Base-by-base conservation (phyloP, 2,797 vertebrate species). In the Tamandua tetradactyla region DNA sequence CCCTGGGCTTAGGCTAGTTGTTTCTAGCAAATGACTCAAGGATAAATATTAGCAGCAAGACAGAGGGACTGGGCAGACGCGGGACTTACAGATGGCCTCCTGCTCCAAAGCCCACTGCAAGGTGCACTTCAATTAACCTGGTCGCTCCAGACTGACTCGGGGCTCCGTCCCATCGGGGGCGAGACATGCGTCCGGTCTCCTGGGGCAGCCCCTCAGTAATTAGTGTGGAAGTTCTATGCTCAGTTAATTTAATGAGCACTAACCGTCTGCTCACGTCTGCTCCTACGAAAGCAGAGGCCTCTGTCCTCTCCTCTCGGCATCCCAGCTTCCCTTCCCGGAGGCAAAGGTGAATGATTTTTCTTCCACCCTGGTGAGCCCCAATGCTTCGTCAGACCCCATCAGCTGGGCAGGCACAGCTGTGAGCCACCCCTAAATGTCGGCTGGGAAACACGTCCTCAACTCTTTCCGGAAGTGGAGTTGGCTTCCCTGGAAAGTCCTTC, bases 21-120 rank as follows among this genome's bases (percentile, higher is more conserved):
- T 76, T 66, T 52, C 74, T 47, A 68, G 87, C 69, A 79, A 75
- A 94, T 42, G 71, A 80, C 32, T 91, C 76, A 68, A 93, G 85
- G 90, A 95, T 93, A 95, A 96, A 82, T 47, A 71, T 42, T 22
- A 89, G 64, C 93, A 86, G 85, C 89, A 76, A 44, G 82, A 59
- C 47, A 9, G 14, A 0, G n/a, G 66, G 44, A 72, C 52, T 25
- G 76, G 64, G 64, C 61, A 23, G 14, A 30, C 23, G 35, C 0
- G 5, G 59, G 59, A 10, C 66, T 84, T 71, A 59, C 83, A 57
- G 49, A 42, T 0, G 0, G 44, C 52, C 44, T 62, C 37, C 25
- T 13, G 23, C 59, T 78, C 80, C 81, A 68, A 68, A 85, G 86
- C 12, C 0, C 8, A 10, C 35, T 17, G 20, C 27, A 44, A 76